A percentile compares a stretch with the other conserved stretches of the same genome.
phyloP scores from a whole-genome alignment of 92 coral and sea anemone genomes.

The Siderastrea radians region DNA sequence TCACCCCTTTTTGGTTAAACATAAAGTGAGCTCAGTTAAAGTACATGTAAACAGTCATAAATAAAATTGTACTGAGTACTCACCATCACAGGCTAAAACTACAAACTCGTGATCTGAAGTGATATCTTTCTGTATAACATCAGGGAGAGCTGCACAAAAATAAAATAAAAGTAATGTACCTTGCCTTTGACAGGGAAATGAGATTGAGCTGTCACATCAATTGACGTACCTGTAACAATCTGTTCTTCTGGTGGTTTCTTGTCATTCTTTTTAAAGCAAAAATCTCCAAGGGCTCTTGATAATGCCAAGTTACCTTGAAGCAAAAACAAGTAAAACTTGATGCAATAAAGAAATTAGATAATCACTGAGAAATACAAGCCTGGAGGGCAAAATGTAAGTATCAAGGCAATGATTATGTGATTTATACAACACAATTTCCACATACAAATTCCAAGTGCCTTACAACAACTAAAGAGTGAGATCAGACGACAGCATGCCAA shows the following conservation, averaged over 20 bases:
- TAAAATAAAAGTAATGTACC: not conserved
- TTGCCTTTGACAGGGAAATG: not conserved
- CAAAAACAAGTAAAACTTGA: not conserved
- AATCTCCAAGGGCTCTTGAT: conserved; percentile 99
- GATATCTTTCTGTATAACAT: conserved; percentile 89
- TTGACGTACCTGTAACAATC: conserved; percentile 91
- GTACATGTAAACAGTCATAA: too few species aligned
- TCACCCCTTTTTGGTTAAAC: too few species aligned
- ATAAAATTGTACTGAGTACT: conserved; percentile 29
- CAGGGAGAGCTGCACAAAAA: conserved; percentile 87
- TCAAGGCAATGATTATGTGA: too few species aligned
- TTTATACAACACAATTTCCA: too few species aligned
- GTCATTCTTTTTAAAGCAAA: conserved; percentile 98
- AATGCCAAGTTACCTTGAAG: conserved; percentile 92
- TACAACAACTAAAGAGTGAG: too few species aligned
- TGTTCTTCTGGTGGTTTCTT: conserved; percentile 96
- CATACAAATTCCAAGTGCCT: too few species aligned
- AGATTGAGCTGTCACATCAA: not conserved
- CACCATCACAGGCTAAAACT: conserved; percentile 98
- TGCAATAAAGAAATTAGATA: not conserved
- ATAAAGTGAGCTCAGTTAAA: too few species aligned
- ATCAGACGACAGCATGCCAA: too few species aligned
- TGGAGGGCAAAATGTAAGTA: too few species aligned
- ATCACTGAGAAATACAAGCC: not conserved
- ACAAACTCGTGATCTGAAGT: conserved; percentile 96